Conservation (phyloP, 1,140 invertebrate genomes). For the Drosophila suzukii region DNA sequence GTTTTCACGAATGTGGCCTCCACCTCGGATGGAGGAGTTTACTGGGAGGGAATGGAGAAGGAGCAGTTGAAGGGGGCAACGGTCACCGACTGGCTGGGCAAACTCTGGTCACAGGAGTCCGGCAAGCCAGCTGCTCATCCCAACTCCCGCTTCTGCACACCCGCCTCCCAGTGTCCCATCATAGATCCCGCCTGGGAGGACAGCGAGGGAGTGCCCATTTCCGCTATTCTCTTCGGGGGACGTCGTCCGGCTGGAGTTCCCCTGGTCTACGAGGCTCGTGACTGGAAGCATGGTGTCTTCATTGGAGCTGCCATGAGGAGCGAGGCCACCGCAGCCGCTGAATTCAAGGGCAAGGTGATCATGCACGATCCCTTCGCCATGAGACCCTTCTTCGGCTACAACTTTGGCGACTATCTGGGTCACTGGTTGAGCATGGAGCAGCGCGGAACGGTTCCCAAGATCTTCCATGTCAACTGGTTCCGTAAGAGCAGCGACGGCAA, state of each 20-base stretch:
- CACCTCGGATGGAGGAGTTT: constrained; percentile 94
- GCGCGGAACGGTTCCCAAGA: constrained; percentile 88
- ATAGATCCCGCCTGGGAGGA: constrained; percentile 93
- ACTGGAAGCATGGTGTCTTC: constrained; percentile 97
- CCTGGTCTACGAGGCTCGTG: constrained; percentile 93
- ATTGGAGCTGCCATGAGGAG: constrained; percentile 95
- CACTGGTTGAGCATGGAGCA: constrained; percentile 94
- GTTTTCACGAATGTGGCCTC: constrained; percentile 97
- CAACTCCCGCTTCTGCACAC: constrained; percentile 95
- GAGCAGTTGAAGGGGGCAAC: constrained; percentile 85
- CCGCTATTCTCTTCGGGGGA: constrained; percentile 97
- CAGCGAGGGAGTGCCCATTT: constrained; percentile 93
- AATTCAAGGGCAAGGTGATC: constrained; percentile 93
- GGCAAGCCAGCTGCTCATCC: constrained; percentile 92
- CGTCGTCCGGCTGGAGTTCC: constrained; percentile 95
- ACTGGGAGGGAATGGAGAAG: constrained; percentile 96
- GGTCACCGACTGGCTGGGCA: constrained; percentile 91
- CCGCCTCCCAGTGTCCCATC: constrained; percentile 95
- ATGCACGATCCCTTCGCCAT: constrained; percentile 99
- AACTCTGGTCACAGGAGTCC: constrained; percentile 87
- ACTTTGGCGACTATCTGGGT: constrained; percentile 95
- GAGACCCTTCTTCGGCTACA: constrained; percentile 98
- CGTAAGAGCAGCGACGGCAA: constrained; percentile 89
- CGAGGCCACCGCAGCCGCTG: constrained; percentile 97
- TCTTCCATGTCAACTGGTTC: constrained; percentile 98